Conservation (phyloP, 2,888 invertebrate species). For the Macrophya alboannulata region DNA sequence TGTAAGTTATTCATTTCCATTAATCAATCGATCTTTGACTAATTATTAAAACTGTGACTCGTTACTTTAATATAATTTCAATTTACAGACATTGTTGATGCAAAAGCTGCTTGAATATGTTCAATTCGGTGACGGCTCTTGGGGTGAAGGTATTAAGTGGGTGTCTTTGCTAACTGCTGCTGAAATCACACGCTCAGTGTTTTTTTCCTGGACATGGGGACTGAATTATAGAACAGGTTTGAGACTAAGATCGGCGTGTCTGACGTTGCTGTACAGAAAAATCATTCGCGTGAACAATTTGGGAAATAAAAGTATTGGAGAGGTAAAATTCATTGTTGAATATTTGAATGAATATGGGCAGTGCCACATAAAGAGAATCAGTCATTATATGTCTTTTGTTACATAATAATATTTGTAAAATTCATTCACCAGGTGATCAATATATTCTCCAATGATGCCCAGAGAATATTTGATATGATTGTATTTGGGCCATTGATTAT, state of each 20-base stretch:
- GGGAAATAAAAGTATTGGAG: constrained; percentile 80
- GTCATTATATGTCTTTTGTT: neutral
- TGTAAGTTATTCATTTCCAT: constrained; percentile 75
- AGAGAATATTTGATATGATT: constrained; percentile 82
- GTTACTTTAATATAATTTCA: neutral
- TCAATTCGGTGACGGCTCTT: constrained; percentile 75
- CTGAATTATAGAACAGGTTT: constrained; percentile 80
- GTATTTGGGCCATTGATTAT: constrained; percentile 81
- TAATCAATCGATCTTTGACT: neutral
- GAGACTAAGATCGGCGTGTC: constrained; percentile 76
- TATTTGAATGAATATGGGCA: neutral
- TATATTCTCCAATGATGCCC: constrained; percentile 82
- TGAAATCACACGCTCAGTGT: constrained; percentile 80
- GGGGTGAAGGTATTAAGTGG: constrained; percentile 80
- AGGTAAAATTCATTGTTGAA: constrained; percentile 64
- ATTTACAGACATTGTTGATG: constrained; percentile 80
- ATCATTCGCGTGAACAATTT: constrained; percentile 77
- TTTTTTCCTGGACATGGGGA: constrained; percentile 81
- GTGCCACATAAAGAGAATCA: neutral
- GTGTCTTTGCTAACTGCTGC: constrained; percentile 78
- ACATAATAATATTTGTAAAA: neutral
- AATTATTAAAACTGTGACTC: neutral
- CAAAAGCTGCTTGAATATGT: constrained; percentile 79
- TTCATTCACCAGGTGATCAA: constrained; percentile 80
- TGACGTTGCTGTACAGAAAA: constrained; percentile 77